Evolutionary conservation across 2,888 invertebrate genomes (phyloP).

Genomic region (Sympetrum striolatum): DNA sequence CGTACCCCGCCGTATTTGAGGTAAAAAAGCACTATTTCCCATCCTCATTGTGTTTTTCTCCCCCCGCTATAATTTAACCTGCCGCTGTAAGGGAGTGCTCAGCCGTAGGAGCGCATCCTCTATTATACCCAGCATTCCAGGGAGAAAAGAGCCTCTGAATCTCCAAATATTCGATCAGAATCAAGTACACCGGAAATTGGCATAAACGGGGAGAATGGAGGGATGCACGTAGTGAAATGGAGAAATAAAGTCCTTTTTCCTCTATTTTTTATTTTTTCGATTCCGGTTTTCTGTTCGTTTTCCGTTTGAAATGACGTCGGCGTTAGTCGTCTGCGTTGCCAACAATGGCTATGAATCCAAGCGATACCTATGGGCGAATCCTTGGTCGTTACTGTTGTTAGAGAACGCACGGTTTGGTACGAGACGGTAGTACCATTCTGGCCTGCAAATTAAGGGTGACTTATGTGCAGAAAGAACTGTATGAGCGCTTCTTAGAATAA

Average conservation of each 20-base stretch:
- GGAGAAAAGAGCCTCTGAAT: neutral
- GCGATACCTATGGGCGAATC: neutral
- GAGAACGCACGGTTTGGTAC: too few relatives aligned
- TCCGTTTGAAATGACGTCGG: constrained; percentile 8
- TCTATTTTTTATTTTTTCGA: neutral
- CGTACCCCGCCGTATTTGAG: neutral
- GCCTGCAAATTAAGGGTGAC: too few relatives aligned
- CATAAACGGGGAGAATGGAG: neutral
- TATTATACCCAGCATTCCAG: neutral
- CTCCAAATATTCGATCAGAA: constrained; percentile 27
- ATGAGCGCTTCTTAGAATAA: too few relatives aligned
- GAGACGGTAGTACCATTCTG: too few relatives aligned
- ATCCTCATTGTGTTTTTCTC: neutral
- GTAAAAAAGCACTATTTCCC: neutral
- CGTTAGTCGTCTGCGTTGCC: neutral
- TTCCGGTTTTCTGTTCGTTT: neutral
- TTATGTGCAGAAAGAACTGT: too few relatives aligned
- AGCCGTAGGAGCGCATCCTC: neutral
- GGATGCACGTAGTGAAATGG: neutral
- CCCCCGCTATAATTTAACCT: neutral
- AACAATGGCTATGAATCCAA: neutral
- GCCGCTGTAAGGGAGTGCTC: neutral
- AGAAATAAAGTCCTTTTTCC: neutral
- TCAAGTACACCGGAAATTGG: constrained; percentile 28
- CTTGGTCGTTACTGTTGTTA: neutral